Percentiles rank a stretch among this genome's conserved stretches.
Conservation (phyloP, 2,113 vertebrate genomes). For the Sturnus vulgaris region DNA sequence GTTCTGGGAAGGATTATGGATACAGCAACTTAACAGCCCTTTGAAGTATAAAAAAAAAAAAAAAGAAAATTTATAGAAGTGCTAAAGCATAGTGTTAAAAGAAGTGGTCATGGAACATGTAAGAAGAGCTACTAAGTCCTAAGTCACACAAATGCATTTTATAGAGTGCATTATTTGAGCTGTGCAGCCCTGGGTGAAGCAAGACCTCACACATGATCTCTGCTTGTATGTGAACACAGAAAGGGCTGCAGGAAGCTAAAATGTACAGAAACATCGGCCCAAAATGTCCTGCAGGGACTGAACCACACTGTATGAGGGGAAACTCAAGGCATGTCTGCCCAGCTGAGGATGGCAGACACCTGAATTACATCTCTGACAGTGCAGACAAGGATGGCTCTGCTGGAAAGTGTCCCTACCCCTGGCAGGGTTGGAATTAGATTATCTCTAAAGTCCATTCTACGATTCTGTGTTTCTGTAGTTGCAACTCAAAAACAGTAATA, state of each 20-base stretch:
- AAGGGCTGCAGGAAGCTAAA: not conserved
- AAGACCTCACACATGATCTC: not conserved
- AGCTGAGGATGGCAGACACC: not conserved
- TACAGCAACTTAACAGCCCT: not conserved
- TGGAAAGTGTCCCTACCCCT: not conserved
- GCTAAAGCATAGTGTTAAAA: not conserved
- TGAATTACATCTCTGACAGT: not conserved
- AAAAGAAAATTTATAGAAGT: not conserved
- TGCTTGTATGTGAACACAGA: not conserved
- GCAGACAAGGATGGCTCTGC: not conserved
- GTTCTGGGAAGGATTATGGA: not conserved
- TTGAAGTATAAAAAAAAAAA: not conserved
- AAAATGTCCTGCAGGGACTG: not conserved
- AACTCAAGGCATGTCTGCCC: not conserved
- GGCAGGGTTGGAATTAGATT: not conserved
- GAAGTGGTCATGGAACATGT: not conserved
- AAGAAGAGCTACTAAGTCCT: not conserved
- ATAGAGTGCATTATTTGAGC: not conserved
- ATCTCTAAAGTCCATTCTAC: not conserved
- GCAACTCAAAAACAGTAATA: not conserved
- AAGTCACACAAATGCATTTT: not conserved
- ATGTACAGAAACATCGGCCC: not conserved
- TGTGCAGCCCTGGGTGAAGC: not conserved
- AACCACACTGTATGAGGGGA: not conserved
- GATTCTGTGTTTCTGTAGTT: not conserved